Base-by-base conservation (phyloP, 2,113 vertebrate genomes). In the Hepsetus odoe region DNA sequence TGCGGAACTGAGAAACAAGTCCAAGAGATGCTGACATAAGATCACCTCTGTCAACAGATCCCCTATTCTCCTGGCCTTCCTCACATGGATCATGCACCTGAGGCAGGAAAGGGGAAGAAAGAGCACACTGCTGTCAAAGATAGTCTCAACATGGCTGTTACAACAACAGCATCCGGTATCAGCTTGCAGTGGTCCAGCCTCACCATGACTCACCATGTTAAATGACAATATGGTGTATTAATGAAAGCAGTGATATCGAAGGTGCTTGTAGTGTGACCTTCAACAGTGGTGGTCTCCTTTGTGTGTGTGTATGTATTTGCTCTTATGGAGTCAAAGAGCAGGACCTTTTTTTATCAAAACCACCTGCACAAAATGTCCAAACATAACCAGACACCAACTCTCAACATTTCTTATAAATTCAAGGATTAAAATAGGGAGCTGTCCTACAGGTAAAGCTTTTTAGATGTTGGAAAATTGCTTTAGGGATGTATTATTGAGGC, bases 11-110 rank as follows among this genome's bases (percentile, higher is more conserved):
- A 46, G 80, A 82, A 84, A 79, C 46, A 76, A 85, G 61, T 71
- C 40, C 59, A 80, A 75, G 67, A 85, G 62, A 72, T 80, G 59
- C 28, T 80, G 85, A 88, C 86, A 86, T 77, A n/a, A 59, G 82
- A 88, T 85, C 68, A 14, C 67, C 38, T 62, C 56, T 30, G 7
- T 18, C 83, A 67, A 74, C 68, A 68, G 86, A 81, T 80, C 51
- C 74, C 70, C 76, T 71, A 69, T 84, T 80, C 1, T 33, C 69
- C 72, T 83, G 62, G 0, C 40, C 61, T 73, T 49, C 46, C 46
- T 20, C 5, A 49, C 18, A 49, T 5, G 18, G 20, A 64, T 74
- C 74, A 44, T 67, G 82, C 79, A 78, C 32, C 53, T 49, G 28
- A 61, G 62, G 56, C 30, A 62, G 44, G 66, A 80, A 62, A 22